Conservation (phyloP, 2,113 vertebrate genomes). For the Pardalotus punctatus region DNA sequence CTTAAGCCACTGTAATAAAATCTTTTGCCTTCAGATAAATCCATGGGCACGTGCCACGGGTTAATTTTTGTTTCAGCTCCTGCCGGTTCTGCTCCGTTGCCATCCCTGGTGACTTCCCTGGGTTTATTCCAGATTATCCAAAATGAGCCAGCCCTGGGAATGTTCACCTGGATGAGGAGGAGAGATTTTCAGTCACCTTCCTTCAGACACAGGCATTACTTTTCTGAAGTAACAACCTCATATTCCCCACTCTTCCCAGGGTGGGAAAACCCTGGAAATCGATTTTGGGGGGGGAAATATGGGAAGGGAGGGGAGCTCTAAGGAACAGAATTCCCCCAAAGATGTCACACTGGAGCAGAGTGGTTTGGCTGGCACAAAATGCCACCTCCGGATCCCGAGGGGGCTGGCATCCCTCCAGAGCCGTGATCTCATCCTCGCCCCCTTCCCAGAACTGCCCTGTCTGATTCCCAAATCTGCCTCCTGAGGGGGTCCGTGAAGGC, state of each 20-base stretch:
- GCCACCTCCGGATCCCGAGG: not conserved
- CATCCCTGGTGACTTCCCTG: not conserved
- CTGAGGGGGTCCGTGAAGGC: accelerated
- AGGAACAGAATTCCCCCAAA: not conserved
- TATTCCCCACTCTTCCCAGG: not conserved
- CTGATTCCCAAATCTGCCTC: not conserved
- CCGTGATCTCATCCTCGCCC: not conserved
- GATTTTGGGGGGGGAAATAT: accelerated
- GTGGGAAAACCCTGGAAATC: not conserved
- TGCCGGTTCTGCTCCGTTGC: not conserved
- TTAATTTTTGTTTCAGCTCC: conserved; percentile 13
- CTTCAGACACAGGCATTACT: not conserved
- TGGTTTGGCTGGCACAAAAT: not conserved
- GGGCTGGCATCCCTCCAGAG: not conserved
- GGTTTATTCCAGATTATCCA: conserved; percentile 3
- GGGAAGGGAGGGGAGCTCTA: not conserved
- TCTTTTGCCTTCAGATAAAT: conserved; percentile 38
- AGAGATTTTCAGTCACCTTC: not conserved
- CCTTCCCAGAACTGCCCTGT: not conserved
- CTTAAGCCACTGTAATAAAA: conserved; percentile 42
- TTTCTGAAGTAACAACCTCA: not conserved
- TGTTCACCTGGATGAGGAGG: not conserved
- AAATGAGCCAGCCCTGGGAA: not conserved
- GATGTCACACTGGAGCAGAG: not conserved
- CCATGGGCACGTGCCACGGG: conserved; percentile 9